Evolutionary conservation across 2,797 vertebrate species (phyloP).

Genomic region (Macroramphosus scolopax): DNA sequence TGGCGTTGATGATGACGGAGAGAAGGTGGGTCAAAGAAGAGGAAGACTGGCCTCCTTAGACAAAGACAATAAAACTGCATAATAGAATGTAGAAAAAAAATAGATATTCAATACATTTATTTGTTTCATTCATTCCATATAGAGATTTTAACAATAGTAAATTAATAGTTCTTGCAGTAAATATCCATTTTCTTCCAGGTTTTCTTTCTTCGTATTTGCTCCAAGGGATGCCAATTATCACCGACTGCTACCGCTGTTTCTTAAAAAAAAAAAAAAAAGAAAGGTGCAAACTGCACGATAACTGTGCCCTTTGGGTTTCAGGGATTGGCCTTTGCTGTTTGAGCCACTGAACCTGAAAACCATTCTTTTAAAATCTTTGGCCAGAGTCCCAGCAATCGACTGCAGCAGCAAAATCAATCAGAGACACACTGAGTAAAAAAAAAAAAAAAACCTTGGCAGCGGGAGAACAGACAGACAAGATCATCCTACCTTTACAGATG

Average conservation of each 20-base stretch:
- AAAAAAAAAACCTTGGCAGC: slow-evolving; percentile 14
- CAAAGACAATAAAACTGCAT: too few relatives aligned
- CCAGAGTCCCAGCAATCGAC: slow-evolving; percentile 14
- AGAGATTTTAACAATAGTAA: too few relatives aligned
- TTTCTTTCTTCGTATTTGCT: neutral
- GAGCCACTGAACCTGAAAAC: slow-evolving; percentile 25
- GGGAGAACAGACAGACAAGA: slow-evolving; percentile 6
- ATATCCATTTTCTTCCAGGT: neutral
- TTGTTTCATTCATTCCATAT: too few relatives aligned
- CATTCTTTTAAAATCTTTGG: slow-evolving; percentile 17
- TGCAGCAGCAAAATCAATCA: slow-evolving; percentile 44
- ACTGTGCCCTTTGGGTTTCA: slow-evolving; percentile 18
- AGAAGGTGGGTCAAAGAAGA: too few relatives aligned
- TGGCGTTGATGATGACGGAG: too few relatives aligned
- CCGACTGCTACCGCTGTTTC: slow-evolving; percentile 8
- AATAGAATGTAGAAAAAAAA: too few relatives aligned
- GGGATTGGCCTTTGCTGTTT: slow-evolving; percentile 25
- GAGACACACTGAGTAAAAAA: slow-evolving; percentile 16
- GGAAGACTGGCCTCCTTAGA: too few relatives aligned
- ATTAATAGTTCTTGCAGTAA: neutral
- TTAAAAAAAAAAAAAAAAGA: neutral
- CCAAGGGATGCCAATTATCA: neutral
- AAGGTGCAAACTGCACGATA: slow-evolving; percentile 5
- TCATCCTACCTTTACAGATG: slow-evolving; percentile 1
- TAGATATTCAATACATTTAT: too few relatives aligned